Percentiles rank a stretch among this genome's conserved stretches.
These are phyloP conservation scores for Zosterops hypoxanthus DNA, from an alignment of 2,113 vertebrate genomes.

Conservation along the genomic window DNA sequence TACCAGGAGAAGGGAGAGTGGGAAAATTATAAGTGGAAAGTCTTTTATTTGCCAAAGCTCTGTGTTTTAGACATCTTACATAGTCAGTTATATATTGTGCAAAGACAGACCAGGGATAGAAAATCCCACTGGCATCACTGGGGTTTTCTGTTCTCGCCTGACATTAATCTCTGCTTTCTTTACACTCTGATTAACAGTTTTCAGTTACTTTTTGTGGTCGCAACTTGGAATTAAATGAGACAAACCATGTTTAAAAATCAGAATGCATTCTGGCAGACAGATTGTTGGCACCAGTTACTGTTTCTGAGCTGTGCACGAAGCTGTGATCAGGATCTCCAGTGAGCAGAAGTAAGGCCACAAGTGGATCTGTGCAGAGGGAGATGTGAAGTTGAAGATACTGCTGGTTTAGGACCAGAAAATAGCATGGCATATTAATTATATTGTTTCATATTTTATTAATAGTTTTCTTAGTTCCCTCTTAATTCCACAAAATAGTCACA, in stretches of 20 bases:
- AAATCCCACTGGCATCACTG: constrained; percentile 48
- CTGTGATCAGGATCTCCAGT: background rate
- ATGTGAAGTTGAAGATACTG: background rate
- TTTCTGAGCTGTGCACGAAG: background rate
- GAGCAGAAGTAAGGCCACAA: background rate
- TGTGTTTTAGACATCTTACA: constrained; percentile 51
- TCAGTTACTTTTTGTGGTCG: constrained; percentile 51
- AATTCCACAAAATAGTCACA: constrained; percentile 22
- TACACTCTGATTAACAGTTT: constrained; percentile 49
- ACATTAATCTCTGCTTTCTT: constrained; percentile 44
- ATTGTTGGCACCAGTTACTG: background rate
- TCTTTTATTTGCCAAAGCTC: constrained; percentile 66
- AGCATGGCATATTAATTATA: constrained; percentile 9
- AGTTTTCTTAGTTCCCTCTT: constrained; percentile 29
- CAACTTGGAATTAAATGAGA: constrained; percentile 56
- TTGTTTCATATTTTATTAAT: constrained; percentile 39
- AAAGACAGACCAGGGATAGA: constrained; percentile 59
- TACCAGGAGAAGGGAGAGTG: constrained; percentile 29
- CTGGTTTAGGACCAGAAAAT: constrained; percentile 19
- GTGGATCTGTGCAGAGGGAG: background rate
- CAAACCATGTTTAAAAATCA: background rate
- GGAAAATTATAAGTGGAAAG: constrained; percentile 67
- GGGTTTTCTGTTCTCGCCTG: constrained; percentile 56
- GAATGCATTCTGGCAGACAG: background rate
- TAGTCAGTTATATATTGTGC: constrained; percentile 14